Percentiles rank a stretch among this genome's conserved stretches.
These are phyloP conservation scores for Tiliqua scincoides DNA, from an alignment of 2,113 vertebrate genomes.

Conservation along the genomic window DNA sequence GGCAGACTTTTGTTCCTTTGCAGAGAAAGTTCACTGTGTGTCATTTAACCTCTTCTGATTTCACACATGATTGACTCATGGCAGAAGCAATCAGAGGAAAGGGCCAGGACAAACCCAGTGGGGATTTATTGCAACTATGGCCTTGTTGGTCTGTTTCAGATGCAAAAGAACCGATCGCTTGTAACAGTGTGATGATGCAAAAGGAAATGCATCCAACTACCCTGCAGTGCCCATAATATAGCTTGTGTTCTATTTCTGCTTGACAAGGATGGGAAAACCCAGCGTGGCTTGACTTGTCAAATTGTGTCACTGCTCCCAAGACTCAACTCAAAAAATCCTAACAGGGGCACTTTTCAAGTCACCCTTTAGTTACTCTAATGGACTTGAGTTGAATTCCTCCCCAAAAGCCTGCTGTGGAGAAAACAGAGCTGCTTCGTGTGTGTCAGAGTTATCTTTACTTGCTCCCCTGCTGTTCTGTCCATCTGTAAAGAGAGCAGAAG, in stretches of 20 bases:
- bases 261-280: no score
- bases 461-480: no score
- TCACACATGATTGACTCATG: constrained; percentile 26
- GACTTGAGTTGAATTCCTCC: no score
- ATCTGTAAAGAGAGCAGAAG: no score
- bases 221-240: not conserved
- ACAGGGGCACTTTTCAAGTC: no score
- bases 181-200: fast-evolving
- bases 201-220: not conserved
- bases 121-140: not conserved
- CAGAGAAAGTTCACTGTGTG: constrained; percentile 29
- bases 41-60: constrained; percentile 63
- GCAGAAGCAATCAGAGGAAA: constrained; percentile 45
- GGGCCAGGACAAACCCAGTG: not conserved
- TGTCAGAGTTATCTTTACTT: no score
- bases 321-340: no score
- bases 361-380: no score
- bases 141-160: constrained; percentile 26
- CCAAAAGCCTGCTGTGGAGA: no score
- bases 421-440: no score
- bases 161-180: not conserved
- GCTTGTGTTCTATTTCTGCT: not conserved
- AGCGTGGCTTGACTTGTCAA: no score
- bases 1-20: not conserved
- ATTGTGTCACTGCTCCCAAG: no score